Evolutionary conservation across 2,797 vertebrate genomes (phyloP).

Genomic region (Perodicticus potto): DNA sequence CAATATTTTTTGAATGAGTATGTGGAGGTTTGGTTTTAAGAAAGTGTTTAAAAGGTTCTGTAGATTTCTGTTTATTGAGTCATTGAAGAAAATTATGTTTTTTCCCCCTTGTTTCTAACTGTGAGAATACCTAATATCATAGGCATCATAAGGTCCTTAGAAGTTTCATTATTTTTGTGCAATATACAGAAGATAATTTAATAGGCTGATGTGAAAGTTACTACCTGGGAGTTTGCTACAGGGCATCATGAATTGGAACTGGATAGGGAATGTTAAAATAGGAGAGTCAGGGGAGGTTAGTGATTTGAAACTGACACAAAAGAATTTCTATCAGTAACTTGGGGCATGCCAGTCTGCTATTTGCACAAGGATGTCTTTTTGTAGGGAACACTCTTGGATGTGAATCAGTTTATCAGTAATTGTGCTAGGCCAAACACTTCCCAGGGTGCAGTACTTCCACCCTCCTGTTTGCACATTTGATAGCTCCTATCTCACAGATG

Average conservation of each 20-base stretch:
- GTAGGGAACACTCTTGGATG: not conserved
- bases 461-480: constrained; percentile 85
- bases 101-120: constrained; percentile 36
- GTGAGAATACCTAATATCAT: not conserved
- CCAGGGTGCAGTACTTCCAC: constrained; percentile 85
- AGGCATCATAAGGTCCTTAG: not conserved
- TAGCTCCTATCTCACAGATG: constrained; percentile 87
- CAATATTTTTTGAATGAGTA: not conserved
- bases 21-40: not conserved
- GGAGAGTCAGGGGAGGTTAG: not conserved
- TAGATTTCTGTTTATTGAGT: constrained; percentile 48
- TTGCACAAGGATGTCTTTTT: not conserved
- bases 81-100: not conserved
- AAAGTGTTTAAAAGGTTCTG: not conserved
- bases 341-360: not conserved
- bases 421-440: constrained; percentile 75
- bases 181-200: not conserved
- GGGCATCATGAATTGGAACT: not conserved
- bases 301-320: not conserved
- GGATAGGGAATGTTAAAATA: not conserved
- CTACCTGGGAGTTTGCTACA: not conserved
- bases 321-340: not conserved
- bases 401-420: not conserved
- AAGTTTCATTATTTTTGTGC: not conserved
- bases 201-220: not conserved